These are phyloP conservation scores for Philopotamus ludificatus DNA, from an alignment of 1,140 invertebrate genomes.

Conservation along the genomic window DNA sequence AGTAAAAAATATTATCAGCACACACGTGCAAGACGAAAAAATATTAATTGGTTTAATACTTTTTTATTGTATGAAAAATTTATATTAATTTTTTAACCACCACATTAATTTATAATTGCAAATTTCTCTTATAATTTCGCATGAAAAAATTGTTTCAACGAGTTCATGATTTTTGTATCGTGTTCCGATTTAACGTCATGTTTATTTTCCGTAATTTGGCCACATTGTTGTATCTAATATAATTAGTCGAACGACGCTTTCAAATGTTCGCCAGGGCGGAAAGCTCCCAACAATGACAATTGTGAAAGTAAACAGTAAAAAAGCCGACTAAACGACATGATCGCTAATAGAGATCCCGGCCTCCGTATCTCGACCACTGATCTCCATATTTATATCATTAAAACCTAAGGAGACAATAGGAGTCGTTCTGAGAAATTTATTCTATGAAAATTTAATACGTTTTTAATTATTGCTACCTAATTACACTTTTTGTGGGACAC, in stretches of 20 bases:
- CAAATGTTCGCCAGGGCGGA: constrained; percentile 22
- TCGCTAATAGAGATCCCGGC: constrained; percentile 30
- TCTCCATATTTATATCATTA: constrained; percentile 30
- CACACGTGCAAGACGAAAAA: too few relatives aligned
- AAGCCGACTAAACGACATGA: constrained; percentile 25
- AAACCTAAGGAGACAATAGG: constrained; percentile 19
- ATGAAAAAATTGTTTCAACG: too few relatives aligned
- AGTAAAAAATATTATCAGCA: too few relatives aligned
- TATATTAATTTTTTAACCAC: too few relatives aligned
- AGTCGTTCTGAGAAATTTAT: constrained; percentile 33
- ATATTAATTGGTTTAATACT: too few relatives aligned
- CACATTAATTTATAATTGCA: too few relatives aligned
- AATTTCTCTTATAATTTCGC: too few relatives aligned
- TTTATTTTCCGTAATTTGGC: too few relatives aligned
- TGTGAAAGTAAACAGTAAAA: constrained; percentile 35
- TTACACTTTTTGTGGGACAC: constrained; percentile 24
- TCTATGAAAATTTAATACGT: constrained; percentile 36
- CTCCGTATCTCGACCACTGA: constrained; percentile 20
- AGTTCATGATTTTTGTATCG: too few relatives aligned
- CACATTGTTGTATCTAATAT: too few relatives aligned
- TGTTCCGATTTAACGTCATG: too few relatives aligned
- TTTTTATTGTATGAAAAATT: too few relatives aligned
- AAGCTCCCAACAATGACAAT: constrained; percentile 28
- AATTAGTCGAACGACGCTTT: not conserved
- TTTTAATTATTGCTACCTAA: constrained; percentile 34